Percentiles rank a stretch among this genome's conserved stretches.
Conservation (phyloP, 2,888 invertebrate species). For the Priocnemis perturbator region DNA sequence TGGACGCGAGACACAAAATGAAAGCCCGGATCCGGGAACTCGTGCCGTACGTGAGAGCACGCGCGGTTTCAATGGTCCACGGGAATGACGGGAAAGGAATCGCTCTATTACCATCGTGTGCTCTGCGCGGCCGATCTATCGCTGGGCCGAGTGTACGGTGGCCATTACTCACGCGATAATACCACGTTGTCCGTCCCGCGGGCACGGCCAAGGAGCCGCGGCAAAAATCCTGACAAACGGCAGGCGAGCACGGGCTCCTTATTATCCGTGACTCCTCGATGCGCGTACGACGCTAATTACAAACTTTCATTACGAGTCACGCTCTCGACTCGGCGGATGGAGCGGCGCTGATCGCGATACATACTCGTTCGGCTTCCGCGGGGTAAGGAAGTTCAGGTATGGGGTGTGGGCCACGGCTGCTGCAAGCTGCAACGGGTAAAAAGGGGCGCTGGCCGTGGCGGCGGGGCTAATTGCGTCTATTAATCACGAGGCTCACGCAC, state of each 20-base stretch:
- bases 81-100: conserved; percentile 34
- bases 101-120: conserved; percentile 43
- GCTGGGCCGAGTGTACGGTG: neutral
- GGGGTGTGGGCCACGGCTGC: conserved; percentile 24
- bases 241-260: conserved; percentile 40
- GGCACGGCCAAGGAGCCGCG: conserved; percentile 8
- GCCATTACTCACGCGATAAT: conserved; percentile 47
- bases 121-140: conserved; percentile 7
- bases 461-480: conserved; percentile 54
- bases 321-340: conserved; percentile 42
- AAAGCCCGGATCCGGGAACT: neutral
- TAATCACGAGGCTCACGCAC: conserved; percentile 43
- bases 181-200: conserved; percentile 34
- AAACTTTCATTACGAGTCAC: conserved; percentile 61
- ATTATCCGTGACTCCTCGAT: conserved; percentile 49
- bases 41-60: neutral
- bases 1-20: too few relatives aligned
- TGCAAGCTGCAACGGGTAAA: neutral
- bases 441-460: conserved; percentile 14
- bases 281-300: conserved; percentile 57
- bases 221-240: conserved; percentile 43
- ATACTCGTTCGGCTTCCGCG: conserved; percentile 35
- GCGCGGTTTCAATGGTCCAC: conserved; percentile 27
- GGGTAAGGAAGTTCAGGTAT: conserved; percentile 2
- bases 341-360: conserved; percentile 38